A percentile compares a stretch with the other conserved stretches of the same genome.
These are phyloP conservation scores for Drosophila mayri DNA, from an alignment of 1,140 invertebrate genomes.

Conservation along the genomic window DNA sequence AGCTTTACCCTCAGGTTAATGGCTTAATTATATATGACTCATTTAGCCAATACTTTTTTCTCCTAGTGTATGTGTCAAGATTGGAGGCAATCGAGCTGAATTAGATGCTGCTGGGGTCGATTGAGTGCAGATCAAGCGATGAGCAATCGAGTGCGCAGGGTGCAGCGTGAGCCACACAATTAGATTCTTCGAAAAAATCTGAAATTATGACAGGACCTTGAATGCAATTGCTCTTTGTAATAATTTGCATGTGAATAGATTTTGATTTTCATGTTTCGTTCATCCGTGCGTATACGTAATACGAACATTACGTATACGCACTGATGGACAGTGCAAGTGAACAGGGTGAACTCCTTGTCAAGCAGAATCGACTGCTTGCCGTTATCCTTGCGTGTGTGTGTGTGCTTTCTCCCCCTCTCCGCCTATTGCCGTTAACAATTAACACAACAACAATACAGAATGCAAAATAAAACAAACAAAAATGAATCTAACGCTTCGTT, in stretches of 20 bases:
- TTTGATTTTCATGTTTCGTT: not conserved
- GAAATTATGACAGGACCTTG: constrained; percentile 48
- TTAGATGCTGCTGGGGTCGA: constrained; percentile 57
- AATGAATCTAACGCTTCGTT: constrained; percentile 51
- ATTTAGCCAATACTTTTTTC: not conserved
- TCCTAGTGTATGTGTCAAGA: constrained; percentile 47
- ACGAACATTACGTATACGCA: not conserved
- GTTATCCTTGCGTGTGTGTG: constrained; percentile 21
- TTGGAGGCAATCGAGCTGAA: constrained; percentile 64
- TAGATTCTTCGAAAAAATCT: constrained; percentile 46
- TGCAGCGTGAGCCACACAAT: constrained; percentile 42
- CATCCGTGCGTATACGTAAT: constrained; percentile 35
- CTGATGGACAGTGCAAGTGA: not conserved
- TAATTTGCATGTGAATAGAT: constrained; percentile 41
- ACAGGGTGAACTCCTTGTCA: constrained; percentile 21
- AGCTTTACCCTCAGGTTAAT: not conserved
- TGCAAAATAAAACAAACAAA: constrained; percentile 27
- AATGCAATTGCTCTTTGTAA: constrained; percentile 37
- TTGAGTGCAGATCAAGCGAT: constrained; percentile 61
- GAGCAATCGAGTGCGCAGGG: constrained; percentile 48
- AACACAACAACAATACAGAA: constrained; percentile 25
- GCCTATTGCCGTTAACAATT: constrained; percentile 23
- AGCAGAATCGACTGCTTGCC: constrained; percentile 1
- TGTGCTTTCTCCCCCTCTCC: not conserved
- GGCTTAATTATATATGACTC: constrained; percentile 8